phyloP scores from a whole-genome alignment of 2,113 vertebrate genomes.

The Noturus placidus region DNA sequence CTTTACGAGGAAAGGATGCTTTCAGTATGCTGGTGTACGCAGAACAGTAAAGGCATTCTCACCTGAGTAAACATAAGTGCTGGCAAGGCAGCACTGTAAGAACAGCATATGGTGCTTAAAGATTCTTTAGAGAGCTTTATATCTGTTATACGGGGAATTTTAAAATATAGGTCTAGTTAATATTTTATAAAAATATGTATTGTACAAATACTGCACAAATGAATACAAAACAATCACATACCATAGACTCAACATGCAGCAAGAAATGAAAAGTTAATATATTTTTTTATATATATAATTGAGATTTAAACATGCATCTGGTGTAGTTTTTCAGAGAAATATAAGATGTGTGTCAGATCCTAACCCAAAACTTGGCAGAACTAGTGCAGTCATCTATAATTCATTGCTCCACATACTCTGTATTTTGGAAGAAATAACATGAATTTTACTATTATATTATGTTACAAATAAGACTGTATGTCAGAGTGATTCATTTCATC shows the following conservation, averaged over 20 bases:
- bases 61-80: neutral
- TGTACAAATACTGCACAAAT: neutral
- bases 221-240: neutral
- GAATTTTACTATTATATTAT: conserved; percentile 7
- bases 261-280: neutral
- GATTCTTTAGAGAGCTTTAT: neutral
- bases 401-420: conserved; percentile 23
- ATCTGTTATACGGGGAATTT: neutral
- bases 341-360: conserved; percentile 7
- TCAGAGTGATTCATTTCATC: conserved; percentile 1
- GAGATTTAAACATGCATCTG: conserved; percentile 2
- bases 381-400: conserved; percentile 34
- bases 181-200: too few species aligned
- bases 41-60: neutral
- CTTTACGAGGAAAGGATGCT: conserved; percentile 1
- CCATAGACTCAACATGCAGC: neutral
- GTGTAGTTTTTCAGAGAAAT: neutral
- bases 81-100: neutral
- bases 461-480: conserved; percentile 23
- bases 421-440: conserved; percentile 29
- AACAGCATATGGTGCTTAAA: neutral
- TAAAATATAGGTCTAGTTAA: neutral
- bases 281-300: neutral
- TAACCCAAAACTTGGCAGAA: conserved; percentile 15
- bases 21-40: neutral